Evolutionary conservation across 53 echinoderm and acorn worm genomes (phyloP).

Genomic region (Luidia sarsii): DNA sequence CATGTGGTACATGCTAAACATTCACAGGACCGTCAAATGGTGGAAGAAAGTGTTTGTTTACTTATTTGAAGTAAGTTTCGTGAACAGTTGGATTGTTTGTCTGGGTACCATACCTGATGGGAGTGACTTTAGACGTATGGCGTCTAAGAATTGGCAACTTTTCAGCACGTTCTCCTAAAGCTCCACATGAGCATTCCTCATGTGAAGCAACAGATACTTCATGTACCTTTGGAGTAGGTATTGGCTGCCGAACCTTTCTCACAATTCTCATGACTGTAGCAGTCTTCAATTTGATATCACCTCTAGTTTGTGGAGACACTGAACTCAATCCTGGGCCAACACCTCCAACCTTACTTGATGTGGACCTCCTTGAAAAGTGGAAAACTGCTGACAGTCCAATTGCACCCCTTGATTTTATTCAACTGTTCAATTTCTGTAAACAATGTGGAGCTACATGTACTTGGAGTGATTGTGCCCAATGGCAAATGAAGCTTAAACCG

Average conservation of each 20-base stretch:
- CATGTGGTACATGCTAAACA: background rate
- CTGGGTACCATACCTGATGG: too few species aligned
- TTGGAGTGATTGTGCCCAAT: background rate
- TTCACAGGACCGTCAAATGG: background rate
- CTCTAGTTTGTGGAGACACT: background rate
- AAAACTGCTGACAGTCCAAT: background rate
- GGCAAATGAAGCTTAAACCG: background rate
- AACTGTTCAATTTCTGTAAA: background rate
- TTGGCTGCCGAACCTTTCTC: too few species aligned
- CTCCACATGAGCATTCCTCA: too few species aligned
- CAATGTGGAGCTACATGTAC: background rate
- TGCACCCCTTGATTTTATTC: background rate
- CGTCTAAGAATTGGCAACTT: background rate
- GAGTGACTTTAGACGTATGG: constrained; percentile 7
- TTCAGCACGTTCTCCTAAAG: background rate
- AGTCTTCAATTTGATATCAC: background rate
- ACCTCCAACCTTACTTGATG: background rate
- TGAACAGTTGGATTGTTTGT: constrained; percentile 31
- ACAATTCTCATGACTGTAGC: background rate
- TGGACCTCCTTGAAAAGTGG: background rate
- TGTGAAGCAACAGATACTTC: background rate
- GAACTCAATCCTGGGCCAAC: background rate
- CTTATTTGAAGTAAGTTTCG: constrained; percentile 3
- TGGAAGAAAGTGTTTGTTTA: constrained; percentile 17
- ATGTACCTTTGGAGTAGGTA: too few species aligned